Conservation (phyloP, 2,888 invertebrate genomes). For the Xylophagus ater region DNA sequence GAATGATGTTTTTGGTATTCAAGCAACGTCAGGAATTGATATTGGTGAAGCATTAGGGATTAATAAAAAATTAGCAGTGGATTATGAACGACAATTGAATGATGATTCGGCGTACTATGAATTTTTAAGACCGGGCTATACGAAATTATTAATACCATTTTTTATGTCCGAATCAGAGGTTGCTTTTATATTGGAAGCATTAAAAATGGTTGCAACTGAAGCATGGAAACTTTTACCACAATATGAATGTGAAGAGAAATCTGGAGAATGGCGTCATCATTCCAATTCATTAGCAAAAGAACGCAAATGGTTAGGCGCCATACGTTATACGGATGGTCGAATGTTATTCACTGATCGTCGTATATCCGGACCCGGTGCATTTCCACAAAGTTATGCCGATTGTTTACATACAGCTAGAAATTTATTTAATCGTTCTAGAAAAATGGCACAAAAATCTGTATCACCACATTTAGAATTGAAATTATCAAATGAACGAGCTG, state of each 20-base stretch:
- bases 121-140: conserved; percentile 75
- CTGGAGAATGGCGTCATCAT: conserved; percentile 82
- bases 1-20: conserved; percentile 87
- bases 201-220: conserved; percentile 78
- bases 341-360: conserved; percentile 62
- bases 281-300: conserved; percentile 68
- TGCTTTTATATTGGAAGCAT: conserved; percentile 69
- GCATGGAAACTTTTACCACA: conserved; percentile 83
- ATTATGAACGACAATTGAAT: conserved; percentile 54
- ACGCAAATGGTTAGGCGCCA: conserved; percentile 68
- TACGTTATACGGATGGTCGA: conserved; percentile 63
- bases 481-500: conserved; percentile 30
- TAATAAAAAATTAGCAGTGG: conserved; percentile 58
- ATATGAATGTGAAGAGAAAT: conserved; percentile 75
- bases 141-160: conserved; percentile 72
- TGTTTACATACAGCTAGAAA: conserved; percentile 69
- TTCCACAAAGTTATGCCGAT: conserved; percentile 63
- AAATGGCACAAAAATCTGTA: conserved; percentile 61
- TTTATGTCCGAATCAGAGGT: conserved; percentile 71
- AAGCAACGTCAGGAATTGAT: conserved; percentile 68
- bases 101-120: conserved; percentile 47
- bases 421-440: conserved; percentile 63
- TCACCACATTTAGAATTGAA: conserved; percentile 44
- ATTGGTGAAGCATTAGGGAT: conserved; percentile 80
- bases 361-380: conserved; percentile 58